These are phyloP conservation scores for Palythoa heliodiscus DNA, from an alignment of 92 coral and sea anemone genomes.

Conservation along the genomic window DNA sequence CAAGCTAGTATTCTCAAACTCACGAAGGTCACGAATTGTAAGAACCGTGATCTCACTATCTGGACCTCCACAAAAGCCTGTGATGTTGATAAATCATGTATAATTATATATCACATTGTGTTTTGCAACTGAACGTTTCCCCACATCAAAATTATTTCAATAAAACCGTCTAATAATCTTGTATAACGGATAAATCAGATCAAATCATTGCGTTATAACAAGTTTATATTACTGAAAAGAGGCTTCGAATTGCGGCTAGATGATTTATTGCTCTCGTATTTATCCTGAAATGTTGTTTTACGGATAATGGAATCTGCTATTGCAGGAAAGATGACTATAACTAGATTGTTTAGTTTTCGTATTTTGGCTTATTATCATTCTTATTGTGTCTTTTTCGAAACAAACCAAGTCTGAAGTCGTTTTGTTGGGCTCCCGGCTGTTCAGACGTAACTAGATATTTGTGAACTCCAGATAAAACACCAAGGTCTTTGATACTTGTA, in stretches of 20 bases:
- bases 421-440: not conserved
- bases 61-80: too few relatives aligned
- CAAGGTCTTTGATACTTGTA: constrained; percentile 23
- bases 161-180: too few relatives aligned
- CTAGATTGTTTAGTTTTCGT: constrained; percentile 11
- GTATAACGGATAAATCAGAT: too few relatives aligned
- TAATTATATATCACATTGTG: too few relatives aligned
- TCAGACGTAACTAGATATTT: constrained; percentile 34
- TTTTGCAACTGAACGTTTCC: too few relatives aligned
- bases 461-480: constrained; percentile 12
- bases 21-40: not conserved
- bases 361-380: not conserved
- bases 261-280: too few relatives aligned
- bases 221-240: too few relatives aligned
- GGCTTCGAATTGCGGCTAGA: too few relatives aligned
- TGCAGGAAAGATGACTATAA: not conserved
- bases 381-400: not conserved
- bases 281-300: not conserved
- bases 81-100: too few relatives aligned
- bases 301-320: not conserved
- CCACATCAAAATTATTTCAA: too few relatives aligned
- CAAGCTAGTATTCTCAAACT: not conserved
- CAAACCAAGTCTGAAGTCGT: not conserved
- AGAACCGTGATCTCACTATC: not conserved
- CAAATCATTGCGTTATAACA: too few relatives aligned